Evolutionary conservation across 2,797 vertebrate genomes (phyloP).

Genomic region (Sphenodon punctatus): DNA sequence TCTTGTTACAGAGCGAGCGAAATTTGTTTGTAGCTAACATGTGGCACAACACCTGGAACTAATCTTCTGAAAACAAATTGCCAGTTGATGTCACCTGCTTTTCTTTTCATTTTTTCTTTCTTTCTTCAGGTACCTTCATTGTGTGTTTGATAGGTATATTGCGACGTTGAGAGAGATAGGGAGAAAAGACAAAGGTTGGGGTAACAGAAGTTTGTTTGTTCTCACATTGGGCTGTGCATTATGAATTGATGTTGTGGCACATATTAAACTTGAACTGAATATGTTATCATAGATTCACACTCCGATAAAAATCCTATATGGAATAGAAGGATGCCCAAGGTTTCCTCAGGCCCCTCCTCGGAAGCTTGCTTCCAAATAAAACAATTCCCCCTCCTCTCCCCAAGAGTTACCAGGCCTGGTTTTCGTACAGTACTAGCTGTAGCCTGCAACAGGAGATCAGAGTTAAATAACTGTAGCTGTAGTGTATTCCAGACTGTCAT

Average conservation of each 20-base stretch:
- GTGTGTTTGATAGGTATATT: neutral
- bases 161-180: neutral
- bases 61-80: neutral
- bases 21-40: neutral
- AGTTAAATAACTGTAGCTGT: neutral
- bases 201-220: neutral
- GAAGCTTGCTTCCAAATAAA: neutral
- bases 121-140: neutral
- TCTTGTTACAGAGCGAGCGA: neutral
- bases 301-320: too few relatives aligned
- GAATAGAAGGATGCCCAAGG: neutral
- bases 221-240: too few relatives aligned
- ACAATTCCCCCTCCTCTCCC: neutral
- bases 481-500: neutral
- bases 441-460: neutral
- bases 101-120: neutral
- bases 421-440: neutral
- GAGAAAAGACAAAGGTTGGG: neutral
- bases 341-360: neutral
- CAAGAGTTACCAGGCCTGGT: neutral
- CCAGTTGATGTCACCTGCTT: neutral
- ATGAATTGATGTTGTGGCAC: too few relatives aligned
- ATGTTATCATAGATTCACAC: too few relatives aligned
- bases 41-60: neutral
- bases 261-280: too few relatives aligned